Conservation (phyloP, 2,797 vertebrate species). For the Rhinophrynus dorsalis region DNA sequence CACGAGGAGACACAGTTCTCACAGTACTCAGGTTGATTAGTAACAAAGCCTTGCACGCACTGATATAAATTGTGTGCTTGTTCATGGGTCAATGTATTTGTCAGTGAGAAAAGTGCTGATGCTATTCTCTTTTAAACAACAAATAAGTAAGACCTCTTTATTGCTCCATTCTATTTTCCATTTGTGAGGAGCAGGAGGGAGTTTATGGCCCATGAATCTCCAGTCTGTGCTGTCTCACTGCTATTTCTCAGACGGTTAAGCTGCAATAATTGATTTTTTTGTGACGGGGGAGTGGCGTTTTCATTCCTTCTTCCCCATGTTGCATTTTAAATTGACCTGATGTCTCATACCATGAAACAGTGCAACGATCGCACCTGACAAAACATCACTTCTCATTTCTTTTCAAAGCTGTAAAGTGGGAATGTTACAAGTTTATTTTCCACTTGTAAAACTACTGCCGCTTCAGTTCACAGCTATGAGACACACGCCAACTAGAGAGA, state of each 20-base stretch:
- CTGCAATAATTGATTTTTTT: constrained; percentile 50
- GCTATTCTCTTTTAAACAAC: constrained; percentile 34
- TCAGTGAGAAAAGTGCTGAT: constrained; percentile 8
- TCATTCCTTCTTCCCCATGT: constrained; percentile 10
- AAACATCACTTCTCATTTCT: constrained; percentile 49
- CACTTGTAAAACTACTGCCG: constrained; percentile 29
- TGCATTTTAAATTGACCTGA: constrained; percentile 40
- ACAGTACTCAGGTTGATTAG: background rate
- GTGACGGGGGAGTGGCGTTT: constrained; percentile 42
- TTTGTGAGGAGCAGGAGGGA: constrained; percentile 40
- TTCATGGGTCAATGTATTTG: constrained; percentile 15
- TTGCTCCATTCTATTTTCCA: constrained; percentile 29
- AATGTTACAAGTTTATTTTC: constrained; percentile 47
- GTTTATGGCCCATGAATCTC: constrained; percentile 45
- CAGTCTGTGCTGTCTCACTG: constrained; percentile 38
- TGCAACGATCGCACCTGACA: constrained; percentile 38
- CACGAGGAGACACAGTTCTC: too few relatives aligned
- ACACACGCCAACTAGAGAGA: background rate
- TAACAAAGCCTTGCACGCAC: background rate
- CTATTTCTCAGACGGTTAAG: constrained; percentile 48
- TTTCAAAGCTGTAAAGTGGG: constrained; percentile 21
- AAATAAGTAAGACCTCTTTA: constrained; percentile 44
- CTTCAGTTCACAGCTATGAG: constrained; percentile 19
- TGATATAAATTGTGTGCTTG: constrained; percentile 1
- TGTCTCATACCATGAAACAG: constrained; percentile 40